A percentile compares a stretch with the other conserved stretches of the same genome.
Conservation (phyloP, 2,113 vertebrate genomes). For the Engystomops pustulosus region DNA sequence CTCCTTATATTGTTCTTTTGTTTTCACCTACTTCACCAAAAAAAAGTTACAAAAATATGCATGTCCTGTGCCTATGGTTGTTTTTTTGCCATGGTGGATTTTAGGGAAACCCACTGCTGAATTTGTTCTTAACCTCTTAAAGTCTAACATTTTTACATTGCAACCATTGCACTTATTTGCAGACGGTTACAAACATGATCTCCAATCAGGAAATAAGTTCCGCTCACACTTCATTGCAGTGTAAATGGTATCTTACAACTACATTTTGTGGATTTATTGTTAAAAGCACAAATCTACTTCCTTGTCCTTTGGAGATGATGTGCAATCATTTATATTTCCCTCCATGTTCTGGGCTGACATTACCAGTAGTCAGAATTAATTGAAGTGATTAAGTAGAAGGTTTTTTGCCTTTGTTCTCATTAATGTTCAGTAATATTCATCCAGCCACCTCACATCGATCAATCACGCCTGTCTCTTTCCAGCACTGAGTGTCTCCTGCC, state of each 20-base stretch:
- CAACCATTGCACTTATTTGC: no score
- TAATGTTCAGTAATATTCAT: conserved; percentile 60
- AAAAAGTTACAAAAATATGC: no score
- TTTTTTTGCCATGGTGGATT: no score
- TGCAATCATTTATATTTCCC: conserved; percentile 46
- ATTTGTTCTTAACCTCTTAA: no score
- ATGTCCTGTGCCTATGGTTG: no score
- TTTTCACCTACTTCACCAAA: no score
- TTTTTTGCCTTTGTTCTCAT: conserved; percentile 57
- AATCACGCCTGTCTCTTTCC: conserved; percentile 64
- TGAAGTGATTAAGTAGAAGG: conserved; percentile 63
- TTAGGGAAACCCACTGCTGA: no score
- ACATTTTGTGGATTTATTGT: neutral
- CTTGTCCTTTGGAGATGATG: conserved; percentile 3
- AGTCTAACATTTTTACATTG: no score
- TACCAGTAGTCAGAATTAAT: conserved; percentile 50
- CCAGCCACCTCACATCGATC: conserved; percentile 68
- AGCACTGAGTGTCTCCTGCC: conserved; percentile 68
- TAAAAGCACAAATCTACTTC: conserved; percentile 31
- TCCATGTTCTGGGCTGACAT: conserved; percentile 41
- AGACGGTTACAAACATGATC: no score
- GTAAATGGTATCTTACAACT: neutral
- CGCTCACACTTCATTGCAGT: no score
- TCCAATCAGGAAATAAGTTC: neutral
- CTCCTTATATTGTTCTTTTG: no score